Evolutionary conservation across 2,888 invertebrate genomes (phyloP).

Genomic region (Bruchidius siliquastri): DNA sequence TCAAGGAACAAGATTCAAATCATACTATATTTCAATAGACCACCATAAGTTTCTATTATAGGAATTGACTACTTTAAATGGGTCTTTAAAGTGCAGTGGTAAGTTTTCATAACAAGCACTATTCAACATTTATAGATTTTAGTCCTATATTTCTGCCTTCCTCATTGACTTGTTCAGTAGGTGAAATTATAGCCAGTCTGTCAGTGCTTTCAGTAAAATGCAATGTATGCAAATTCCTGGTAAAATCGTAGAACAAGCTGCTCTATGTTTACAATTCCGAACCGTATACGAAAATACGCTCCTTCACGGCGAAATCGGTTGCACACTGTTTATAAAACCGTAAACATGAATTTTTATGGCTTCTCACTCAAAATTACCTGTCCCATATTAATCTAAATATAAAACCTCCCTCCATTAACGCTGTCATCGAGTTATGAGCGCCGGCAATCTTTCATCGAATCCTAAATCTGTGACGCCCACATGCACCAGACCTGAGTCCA

Average conservation of each 20-base stretch:
- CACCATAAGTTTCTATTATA: too few species aligned
- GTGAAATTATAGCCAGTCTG: too few species aligned
- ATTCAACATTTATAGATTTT: too few species aligned
- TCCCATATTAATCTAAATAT: constrained; percentile 41
- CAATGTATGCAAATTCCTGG: neutral
- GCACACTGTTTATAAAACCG: constrained; percentile 14
- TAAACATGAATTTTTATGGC: constrained; percentile 30
- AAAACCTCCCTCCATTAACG: constrained; percentile 36
- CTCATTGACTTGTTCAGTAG: too few species aligned
- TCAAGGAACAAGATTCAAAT: too few species aligned
- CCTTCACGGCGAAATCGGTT: neutral
- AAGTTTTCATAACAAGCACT: too few species aligned
- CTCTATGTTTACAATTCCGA: neutral
- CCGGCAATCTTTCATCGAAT: constrained; percentile 44
- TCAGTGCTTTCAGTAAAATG: too few species aligned
- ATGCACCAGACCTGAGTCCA: constrained; percentile 21
- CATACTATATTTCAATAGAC: too few species aligned
- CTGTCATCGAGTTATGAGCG: constrained; percentile 39
- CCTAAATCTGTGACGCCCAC: constrained; percentile 20
- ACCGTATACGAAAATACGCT: neutral
- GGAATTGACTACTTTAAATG: too few species aligned
- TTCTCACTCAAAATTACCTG: constrained; percentile 36
- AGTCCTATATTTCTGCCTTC: too few species aligned
- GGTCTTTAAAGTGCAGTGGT: too few species aligned
- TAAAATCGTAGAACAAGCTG: neutral